A percentile compares a stretch with the other conserved stretches of the same genome.
phyloP scores from a whole-genome alignment of 2,888 invertebrate genomes.

The Limnephilus marmoratus region DNA sequence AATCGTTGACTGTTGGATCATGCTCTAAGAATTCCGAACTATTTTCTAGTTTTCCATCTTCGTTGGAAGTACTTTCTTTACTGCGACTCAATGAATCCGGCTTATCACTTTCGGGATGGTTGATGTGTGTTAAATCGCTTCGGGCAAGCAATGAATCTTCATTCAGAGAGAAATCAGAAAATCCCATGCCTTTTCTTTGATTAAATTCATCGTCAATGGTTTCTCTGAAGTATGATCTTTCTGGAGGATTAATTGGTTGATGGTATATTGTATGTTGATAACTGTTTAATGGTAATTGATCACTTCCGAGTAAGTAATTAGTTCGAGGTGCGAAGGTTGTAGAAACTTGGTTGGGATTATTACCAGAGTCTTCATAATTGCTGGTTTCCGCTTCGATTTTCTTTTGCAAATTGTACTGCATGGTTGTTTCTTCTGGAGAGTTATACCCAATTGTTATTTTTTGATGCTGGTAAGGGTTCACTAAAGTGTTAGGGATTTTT shows the following conservation, averaged over 20 bases:
- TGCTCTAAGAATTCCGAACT: background rate
- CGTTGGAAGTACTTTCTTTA: background rate
- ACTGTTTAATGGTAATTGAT: background rate
- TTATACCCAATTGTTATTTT: background rate
- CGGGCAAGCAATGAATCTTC: background rate
- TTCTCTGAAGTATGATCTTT: background rate
- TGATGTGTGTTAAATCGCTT: background rate
- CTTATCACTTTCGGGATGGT: background rate
- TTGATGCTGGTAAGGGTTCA: background rate
- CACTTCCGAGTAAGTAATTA: background rate
- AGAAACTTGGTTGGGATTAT: background rate
- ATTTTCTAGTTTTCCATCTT: background rate
- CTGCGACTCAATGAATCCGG: background rate
- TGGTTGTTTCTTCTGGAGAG: background rate
- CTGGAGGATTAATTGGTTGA: background rate
- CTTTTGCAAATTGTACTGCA: background rate
- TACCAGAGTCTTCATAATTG: background rate
- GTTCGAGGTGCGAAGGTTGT: background rate
- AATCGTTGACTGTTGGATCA: background rate
- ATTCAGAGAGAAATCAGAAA: background rate
- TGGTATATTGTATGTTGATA: background rate
- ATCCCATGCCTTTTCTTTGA: background rate
- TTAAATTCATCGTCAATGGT: background rate
- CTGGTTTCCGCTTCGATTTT: background rate
- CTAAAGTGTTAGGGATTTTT: background rate